These are phyloP conservation scores for Pelagia noctiluca DNA, from an alignment of 30 jellyfish, hydroid and myxozoan species.

Conservation along the genomic window DNA sequence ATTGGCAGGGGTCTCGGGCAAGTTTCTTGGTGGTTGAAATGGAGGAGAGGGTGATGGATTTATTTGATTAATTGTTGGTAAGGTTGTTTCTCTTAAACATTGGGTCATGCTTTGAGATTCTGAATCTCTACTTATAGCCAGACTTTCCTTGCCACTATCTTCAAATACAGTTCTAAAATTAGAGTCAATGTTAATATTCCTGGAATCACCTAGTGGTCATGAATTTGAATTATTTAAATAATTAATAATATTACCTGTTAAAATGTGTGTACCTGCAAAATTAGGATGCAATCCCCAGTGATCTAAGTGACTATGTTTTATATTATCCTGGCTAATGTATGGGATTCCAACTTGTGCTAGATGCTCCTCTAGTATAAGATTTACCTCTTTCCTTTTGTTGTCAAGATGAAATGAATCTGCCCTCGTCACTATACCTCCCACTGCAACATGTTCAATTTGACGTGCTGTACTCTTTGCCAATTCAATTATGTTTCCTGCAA, in stretches of 20 bases:
- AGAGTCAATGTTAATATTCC: background rate
- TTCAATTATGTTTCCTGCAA: conserved; percentile 19
- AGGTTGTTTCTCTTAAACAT: background rate
- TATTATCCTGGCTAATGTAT: conserved; percentile 28
- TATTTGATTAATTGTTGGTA: background rate
- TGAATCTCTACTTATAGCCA: background rate
- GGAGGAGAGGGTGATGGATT: background rate
- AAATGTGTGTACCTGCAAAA: background rate
- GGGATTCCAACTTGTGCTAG: conserved; percentile 34
- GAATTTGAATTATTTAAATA: background rate
- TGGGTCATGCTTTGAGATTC: background rate
- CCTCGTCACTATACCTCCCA: conserved; percentile 17
- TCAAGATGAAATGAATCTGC: conserved; percentile 10
- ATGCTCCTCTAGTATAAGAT: conserved; percentile 18
- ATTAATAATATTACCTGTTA: background rate
- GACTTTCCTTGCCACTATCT: background rate
- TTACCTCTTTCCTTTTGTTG: conserved; percentile 24
- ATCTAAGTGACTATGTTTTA: conserved; percentile 5
- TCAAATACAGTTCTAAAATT: background rate
- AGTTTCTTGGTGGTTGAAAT: background rate
- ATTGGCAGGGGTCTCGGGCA: background rate
- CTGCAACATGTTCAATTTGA: conserved; percentile 40
- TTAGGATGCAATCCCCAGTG: conserved; percentile 4
- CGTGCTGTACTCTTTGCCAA: conserved; percentile 30
- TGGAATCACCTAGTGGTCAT: background rate